Evolutionary conservation across 2,113 vertebrate genomes (phyloP).

Genomic region (Hymenochirus boettgeri): DNA sequence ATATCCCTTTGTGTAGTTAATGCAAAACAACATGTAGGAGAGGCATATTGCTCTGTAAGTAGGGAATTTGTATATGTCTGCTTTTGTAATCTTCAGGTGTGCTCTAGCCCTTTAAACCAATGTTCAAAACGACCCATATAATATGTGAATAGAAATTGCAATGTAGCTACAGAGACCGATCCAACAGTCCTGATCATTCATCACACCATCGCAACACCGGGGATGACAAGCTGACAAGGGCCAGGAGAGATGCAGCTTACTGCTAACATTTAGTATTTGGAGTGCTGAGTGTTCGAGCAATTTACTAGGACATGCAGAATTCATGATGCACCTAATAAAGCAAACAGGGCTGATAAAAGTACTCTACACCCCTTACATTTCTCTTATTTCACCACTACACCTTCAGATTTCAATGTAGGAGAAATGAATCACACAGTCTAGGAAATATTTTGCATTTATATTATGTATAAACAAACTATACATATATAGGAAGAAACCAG

Average conservation of each 20-base stretch:
- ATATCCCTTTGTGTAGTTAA: too few species aligned
- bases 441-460: too few species aligned
- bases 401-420: too few species aligned
- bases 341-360: conserved; percentile 1
- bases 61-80: too few species aligned
- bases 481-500: too few species aligned
- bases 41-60: too few species aligned
- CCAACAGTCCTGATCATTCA: conserved; percentile 29
- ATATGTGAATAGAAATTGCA: conserved; percentile 27
- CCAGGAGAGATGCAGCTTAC: conserved; percentile 19
- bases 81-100: too few species aligned
- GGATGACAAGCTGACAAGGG: conserved; percentile 39
- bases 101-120: too few species aligned
- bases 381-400: neutral
- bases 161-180: conserved; percentile 35
- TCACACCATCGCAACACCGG: conserved; percentile 37
- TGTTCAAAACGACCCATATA: conserved; percentile 15
- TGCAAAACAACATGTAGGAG: too few species aligned
- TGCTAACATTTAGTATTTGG: conserved; percentile 19
- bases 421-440: too few species aligned
- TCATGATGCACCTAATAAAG: conserved; percentile 3
- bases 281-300: neutral
- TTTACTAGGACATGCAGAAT: neutral
- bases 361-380: conserved; percentile 9
- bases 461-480: too few species aligned